phyloP scores from a whole-genome alignment of 2,797 vertebrate genomes.

The Anguilla pacifica region DNA sequence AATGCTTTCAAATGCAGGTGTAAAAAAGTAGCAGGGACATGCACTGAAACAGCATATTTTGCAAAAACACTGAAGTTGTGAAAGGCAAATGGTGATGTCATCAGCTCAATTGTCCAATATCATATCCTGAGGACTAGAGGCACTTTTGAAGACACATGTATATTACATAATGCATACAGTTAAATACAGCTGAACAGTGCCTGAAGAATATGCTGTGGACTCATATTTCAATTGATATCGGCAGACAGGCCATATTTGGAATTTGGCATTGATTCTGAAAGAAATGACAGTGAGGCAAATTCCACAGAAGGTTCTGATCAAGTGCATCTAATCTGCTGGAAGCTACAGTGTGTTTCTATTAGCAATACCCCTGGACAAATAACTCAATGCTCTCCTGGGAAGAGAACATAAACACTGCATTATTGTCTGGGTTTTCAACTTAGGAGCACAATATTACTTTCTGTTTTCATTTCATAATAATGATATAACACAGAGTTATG shows the following conservation, averaged over 20 bases:
- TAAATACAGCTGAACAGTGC: neutral
- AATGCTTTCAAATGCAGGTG: neutral
- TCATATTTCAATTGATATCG: slow-evolving; percentile 28
- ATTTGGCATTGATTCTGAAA: slow-evolving; percentile 21
- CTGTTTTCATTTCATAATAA: slow-evolving; percentile 38
- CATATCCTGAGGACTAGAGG: neutral
- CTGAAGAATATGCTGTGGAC: slow-evolving; percentile 18
- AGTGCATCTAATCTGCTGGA: slow-evolving; percentile 34
- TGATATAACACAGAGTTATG: slow-evolving; percentile 8
- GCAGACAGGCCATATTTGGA: slow-evolving; percentile 41
- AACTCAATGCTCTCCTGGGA: slow-evolving; percentile 22
- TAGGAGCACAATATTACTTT: slow-evolving; percentile 36
- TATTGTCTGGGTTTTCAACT: slow-evolving; percentile 28
- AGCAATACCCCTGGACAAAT: slow-evolving; percentile 6
- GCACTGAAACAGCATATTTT: neutral
- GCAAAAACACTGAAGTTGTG: neutral
- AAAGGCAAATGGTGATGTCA: neutral
- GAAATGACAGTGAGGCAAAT: slow-evolving; percentile 48
- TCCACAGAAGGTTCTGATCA: slow-evolving; percentile 56
- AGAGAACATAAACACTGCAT: slow-evolving; percentile 33
- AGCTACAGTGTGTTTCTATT: slow-evolving; percentile 30
- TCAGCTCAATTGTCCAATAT: neutral
- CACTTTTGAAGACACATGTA: neutral
- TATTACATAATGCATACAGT: slow-evolving; percentile 6
- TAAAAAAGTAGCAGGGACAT: neutral